A percentile compares a stretch with the other conserved stretches of the same genome.
Evolutionary conservation across 2,888 invertebrate genomes (phyloP).

Genomic region (Bembecia ichneumoniformis): DNA sequence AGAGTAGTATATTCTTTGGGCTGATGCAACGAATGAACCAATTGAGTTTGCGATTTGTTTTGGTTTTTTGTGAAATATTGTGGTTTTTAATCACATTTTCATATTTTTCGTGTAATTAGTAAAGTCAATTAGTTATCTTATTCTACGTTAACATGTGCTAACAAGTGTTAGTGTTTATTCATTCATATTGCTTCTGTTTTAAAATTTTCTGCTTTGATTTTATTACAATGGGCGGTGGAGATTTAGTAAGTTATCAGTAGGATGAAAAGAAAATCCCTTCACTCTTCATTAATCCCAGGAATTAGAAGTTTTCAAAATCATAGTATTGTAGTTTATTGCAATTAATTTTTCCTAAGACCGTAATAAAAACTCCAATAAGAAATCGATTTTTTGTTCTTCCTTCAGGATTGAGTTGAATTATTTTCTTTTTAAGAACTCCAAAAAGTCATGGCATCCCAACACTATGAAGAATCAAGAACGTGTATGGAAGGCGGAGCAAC

Average conservation of each 20-base stretch:
- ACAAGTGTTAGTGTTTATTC: too few species aligned
- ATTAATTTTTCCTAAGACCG: neutral
- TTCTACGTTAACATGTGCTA: too few species aligned
- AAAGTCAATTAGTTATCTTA: too few species aligned
- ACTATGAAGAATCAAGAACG: conserved; percentile 83
- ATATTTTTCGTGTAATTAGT: too few species aligned
- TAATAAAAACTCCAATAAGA: neutral
- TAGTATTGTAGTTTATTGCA: neutral
- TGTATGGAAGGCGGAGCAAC: conserved; percentile 85
- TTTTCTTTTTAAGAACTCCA: conserved; percentile 74
- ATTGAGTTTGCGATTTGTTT: too few species aligned
- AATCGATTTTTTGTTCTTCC: neutral
- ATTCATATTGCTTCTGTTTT: conserved; percentile 44
- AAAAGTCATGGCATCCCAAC: conserved; percentile 86
- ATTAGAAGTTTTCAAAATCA: too few species aligned
- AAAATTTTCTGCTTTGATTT: conserved; percentile 28
- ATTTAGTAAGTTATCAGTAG: conserved; percentile 37
- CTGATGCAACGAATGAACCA: too few species aligned
- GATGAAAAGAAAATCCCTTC: too few species aligned
- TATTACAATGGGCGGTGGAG: conserved; percentile 51
- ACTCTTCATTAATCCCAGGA: too few species aligned
- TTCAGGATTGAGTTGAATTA: neutral
- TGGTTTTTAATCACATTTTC: too few species aligned
- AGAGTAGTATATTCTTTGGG: neutral
- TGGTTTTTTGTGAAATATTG: too few species aligned